Percentiles rank a stretch among this genome's conserved stretches.
Conservation (phyloP, 1,140 invertebrate species). For the Trypoxylus dichotomus region DNA sequence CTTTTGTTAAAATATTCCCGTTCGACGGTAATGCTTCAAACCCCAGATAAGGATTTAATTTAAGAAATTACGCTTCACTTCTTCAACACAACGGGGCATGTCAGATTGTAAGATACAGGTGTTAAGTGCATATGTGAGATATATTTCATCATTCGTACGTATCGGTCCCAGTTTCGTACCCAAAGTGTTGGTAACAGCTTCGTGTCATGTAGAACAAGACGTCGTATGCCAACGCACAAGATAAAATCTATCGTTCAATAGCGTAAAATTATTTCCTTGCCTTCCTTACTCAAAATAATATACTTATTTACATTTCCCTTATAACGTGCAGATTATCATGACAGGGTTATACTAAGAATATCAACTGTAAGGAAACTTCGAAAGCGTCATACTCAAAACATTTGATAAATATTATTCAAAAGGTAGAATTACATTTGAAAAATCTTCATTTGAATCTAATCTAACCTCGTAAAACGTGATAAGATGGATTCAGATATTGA, state of each 20-base stretch:
- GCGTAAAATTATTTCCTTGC: slow-evolving; percentile 5
- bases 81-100: slow-evolving; percentile 16
- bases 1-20: background rate
- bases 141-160: slow-evolving; percentile 20
- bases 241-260: slow-evolving; percentile 3
- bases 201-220: slow-evolving; percentile 21
- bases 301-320: background rate
- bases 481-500: no score
- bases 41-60: slow-evolving; percentile 1
- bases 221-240: background rate
- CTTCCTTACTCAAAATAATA: background rate
- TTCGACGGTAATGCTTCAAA: background rate
- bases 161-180: background rate
- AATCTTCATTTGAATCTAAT: no score
- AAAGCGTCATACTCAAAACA: no score
- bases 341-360: background rate
- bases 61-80: slow-evolving; percentile 21
- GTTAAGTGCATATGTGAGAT: slow-evolving; percentile 3
- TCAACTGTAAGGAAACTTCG: no score
- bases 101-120: slow-evolving; percentile 9
- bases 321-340: background rate
- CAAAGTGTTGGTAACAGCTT: slow-evolving; percentile 6
- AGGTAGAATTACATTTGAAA: no score
- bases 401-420: no score
- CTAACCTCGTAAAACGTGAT: no score